These are phyloP conservation scores for Thomomys bottae DNA, from an alignment of 2,113 vertebrate species.

Conservation along the genomic window DNA sequence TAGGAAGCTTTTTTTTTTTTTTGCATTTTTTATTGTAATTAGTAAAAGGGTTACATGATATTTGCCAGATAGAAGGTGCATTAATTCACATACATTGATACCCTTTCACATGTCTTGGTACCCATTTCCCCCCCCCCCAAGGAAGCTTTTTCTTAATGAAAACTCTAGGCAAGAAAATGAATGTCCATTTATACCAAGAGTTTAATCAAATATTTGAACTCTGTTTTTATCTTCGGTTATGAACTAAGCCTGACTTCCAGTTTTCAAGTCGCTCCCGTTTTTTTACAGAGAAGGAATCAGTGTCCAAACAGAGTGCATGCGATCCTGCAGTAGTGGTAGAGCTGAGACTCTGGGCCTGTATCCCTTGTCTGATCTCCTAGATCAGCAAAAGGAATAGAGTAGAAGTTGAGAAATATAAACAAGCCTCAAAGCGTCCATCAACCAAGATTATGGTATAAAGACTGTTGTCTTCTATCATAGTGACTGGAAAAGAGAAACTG, in stretches of 20 bases:
- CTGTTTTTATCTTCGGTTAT: background rate
- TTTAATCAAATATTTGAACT: background rate
- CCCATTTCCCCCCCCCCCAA: too few species aligned
- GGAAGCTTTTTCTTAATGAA: background rate
- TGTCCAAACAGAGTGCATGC: background rate
- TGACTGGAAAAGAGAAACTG: background rate
- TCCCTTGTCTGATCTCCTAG: background rate
- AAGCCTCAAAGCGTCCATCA: background rate
- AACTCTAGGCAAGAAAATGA: background rate
- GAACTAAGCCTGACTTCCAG: too few species aligned
- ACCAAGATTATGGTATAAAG: background rate
- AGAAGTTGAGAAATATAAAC: background rate
- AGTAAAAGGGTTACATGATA: too few species aligned
- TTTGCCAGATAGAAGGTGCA: too few species aligned
- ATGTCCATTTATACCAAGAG: background rate
- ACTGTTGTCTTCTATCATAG: background rate
- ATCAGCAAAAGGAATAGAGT: background rate
- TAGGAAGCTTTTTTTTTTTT: too few species aligned
- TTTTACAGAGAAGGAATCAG: background rate
- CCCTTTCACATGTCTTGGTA: too few species aligned
- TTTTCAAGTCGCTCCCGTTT: slow-evolving; percentile 11
- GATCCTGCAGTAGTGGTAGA: background rate
- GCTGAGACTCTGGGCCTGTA: background rate
- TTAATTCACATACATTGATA: too few species aligned
- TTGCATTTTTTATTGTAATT: too few species aligned